Conservation (phyloP, 2,113 vertebrate genomes). For the Percina caprodes region DNA sequence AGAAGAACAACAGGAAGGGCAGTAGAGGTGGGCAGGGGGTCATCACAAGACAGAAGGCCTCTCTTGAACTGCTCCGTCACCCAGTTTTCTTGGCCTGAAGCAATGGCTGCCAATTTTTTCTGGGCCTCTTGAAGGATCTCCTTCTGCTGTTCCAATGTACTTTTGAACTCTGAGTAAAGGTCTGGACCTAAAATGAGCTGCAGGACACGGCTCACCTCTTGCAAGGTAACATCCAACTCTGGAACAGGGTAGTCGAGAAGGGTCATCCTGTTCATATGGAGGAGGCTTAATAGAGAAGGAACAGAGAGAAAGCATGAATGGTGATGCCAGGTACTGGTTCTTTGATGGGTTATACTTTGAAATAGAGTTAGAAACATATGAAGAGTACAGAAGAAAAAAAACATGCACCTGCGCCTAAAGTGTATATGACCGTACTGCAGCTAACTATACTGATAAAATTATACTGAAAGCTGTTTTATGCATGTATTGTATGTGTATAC, state of each 20-base stretch:
- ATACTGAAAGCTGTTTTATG: background rate
- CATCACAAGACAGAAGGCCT: conserved; percentile 74
- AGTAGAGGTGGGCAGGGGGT: conserved; percentile 82
- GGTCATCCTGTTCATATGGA: conserved; percentile 74
- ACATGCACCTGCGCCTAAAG: background rate
- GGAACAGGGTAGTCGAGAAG: conserved; percentile 84
- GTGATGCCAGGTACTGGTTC: background rate
- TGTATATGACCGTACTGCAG: background rate
- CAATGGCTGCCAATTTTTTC: conserved; percentile 38
- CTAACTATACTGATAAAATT: background rate
- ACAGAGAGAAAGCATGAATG: background rate
- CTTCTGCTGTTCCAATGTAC: conserved; percentile 71
- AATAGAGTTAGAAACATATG: background rate
- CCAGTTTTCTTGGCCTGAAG: conserved; percentile 82
- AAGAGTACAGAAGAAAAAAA: conserved; percentile 1
- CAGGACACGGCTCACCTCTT: conserved; percentile 82
- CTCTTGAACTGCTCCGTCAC: conserved; percentile 84
- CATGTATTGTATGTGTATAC: background rate
- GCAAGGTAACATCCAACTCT: conserved; percentile 80
- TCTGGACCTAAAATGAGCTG: conserved; percentile 81
- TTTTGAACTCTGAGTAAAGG: conserved; percentile 76
- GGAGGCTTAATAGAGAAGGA: conserved; percentile 16
- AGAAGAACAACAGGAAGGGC: conserved; percentile 81
- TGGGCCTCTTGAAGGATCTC: conserved; percentile 74
- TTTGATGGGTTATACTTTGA: background rate